These are phyloP conservation scores for Cryptoprocta ferox DNA, from an alignment of 2,797 vertebrate species.

Conservation along the genomic window DNA sequence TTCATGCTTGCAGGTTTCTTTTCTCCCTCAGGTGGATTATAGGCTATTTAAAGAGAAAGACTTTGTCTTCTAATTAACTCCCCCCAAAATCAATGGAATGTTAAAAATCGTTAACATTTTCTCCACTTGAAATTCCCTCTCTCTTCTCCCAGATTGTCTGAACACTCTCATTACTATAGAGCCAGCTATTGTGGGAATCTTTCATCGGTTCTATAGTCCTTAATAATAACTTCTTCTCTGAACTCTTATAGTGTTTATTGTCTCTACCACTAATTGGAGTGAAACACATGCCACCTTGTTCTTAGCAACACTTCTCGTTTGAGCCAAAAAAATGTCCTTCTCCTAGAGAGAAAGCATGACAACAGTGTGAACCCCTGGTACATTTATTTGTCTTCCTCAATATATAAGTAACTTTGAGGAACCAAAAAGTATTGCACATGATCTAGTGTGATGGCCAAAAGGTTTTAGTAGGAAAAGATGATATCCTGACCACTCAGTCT, in stretches of 20 bases:
- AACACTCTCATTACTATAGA: background rate
- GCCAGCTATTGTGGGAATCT: background rate
- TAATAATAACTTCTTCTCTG: conserved; percentile 17
- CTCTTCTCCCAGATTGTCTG: background rate
- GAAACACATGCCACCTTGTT: conserved; percentile 42
- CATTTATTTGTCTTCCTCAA: background rate
- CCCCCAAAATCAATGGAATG: background rate
- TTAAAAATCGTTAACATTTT: background rate
- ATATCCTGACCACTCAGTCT: background rate
- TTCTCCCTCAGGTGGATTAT: background rate
- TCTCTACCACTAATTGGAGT: conserved; percentile 49
- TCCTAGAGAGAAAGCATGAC: background rate
- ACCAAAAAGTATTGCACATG: background rate
- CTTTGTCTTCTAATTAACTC: background rate
- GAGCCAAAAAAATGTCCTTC: conserved; percentile 50
- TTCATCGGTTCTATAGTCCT: background rate
- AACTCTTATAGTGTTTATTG: background rate
- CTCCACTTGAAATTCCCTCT: background rate
- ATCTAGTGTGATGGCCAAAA: background rate
- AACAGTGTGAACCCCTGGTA: background rate
- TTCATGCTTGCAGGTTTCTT: conserved; percentile 12
- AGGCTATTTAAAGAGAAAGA: conserved; percentile 35
- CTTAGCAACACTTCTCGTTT: conserved; percentile 38
- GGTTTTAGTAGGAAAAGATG: background rate
- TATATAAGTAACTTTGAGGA: background rate